These are phyloP conservation scores for Drosophila littoralis DNA, from an alignment of 1,140 invertebrate species.

Conservation along the genomic window DNA sequence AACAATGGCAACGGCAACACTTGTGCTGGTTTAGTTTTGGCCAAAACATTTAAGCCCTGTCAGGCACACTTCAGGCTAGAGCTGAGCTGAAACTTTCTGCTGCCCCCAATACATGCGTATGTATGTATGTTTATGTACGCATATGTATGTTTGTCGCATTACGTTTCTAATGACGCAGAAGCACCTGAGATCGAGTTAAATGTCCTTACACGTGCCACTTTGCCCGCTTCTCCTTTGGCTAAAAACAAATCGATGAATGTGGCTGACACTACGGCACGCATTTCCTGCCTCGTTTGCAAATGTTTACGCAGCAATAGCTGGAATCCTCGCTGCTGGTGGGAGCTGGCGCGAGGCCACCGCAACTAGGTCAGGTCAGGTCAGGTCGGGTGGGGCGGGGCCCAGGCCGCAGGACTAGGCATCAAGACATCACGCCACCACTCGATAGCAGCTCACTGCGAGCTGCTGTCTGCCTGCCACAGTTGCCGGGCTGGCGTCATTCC, in stretches of 20 bases:
- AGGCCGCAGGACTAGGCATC: conserved; percentile 1
- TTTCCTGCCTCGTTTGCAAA: conserved; percentile 43
- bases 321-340: background rate
- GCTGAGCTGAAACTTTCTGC: conserved; percentile 26
- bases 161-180: conserved; percentile 40
- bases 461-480: background rate
- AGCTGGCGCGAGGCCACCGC: conserved; percentile 45
- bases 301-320: conserved; percentile 31
- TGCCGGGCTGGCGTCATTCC: conserved; percentile 53
- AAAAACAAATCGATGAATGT: conserved; percentile 51
- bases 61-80: conserved; percentile 11
- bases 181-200: conserved; percentile 54
- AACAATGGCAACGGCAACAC: conserved; percentile 18
- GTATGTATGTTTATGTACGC: background rate
- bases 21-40: conserved; percentile 46
- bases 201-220: conserved; percentile 50
- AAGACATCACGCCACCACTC: conserved; percentile 62
- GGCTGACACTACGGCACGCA: conserved; percentile 56
- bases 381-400: conserved; percentile 33
- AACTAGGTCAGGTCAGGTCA: conserved; percentile 63
- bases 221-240: background rate
- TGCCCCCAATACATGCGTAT: conserved; percentile 17
- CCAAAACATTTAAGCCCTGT: conserved; percentile 13
- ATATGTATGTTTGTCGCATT: conserved; percentile 1
- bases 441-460: background rate